Percentiles rank a stretch among this genome's conserved stretches.
These are phyloP conservation scores for Esox niger DNA, from an alignment of 2,113 vertebrate species.

Conservation along the genomic window DNA sequence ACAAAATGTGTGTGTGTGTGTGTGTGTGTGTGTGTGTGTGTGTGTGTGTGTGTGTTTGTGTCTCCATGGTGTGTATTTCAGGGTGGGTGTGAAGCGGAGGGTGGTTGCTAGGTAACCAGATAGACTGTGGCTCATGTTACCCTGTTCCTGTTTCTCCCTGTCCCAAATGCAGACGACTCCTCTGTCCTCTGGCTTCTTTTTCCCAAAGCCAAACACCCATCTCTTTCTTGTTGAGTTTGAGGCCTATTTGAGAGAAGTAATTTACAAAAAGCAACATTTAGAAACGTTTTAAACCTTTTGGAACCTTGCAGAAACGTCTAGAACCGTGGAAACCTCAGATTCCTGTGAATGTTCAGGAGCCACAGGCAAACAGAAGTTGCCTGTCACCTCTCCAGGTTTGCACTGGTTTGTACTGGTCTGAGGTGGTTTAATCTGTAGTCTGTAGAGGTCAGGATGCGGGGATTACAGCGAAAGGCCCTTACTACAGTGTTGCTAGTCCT, in stretches of 20 bases:
- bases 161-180: conserved; percentile 11
- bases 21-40: not conserved
- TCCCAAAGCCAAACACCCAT: not conserved
- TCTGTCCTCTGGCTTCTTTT: not conserved
- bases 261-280: not conserved
- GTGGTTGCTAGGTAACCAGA: conserved; percentile 54
- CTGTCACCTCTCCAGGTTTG: not conserved
- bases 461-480: conserved; percentile 33
- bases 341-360: too few species aligned
- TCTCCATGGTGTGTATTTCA: conserved; percentile 59
- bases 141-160: conserved; percentile 28
- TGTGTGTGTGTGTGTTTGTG: not conserved
- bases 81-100: conserved; percentile 42
- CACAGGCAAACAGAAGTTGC: not conserved
- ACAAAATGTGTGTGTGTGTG: not conserved
- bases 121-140: conserved; percentile 38
- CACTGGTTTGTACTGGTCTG: conserved; percentile 11
- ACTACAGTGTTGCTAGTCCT: conserved; percentile 50
- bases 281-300: not conserved
- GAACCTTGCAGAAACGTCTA: too few species aligned
- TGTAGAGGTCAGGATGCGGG: conserved; percentile 52
- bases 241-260: too few species aligned
- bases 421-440: too few species aligned
- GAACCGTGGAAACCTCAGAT: too few species aligned
- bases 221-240: not conserved